Conservation (phyloP, 2,888 invertebrate genomes). For the Synanthedon myopaeformis region DNA sequence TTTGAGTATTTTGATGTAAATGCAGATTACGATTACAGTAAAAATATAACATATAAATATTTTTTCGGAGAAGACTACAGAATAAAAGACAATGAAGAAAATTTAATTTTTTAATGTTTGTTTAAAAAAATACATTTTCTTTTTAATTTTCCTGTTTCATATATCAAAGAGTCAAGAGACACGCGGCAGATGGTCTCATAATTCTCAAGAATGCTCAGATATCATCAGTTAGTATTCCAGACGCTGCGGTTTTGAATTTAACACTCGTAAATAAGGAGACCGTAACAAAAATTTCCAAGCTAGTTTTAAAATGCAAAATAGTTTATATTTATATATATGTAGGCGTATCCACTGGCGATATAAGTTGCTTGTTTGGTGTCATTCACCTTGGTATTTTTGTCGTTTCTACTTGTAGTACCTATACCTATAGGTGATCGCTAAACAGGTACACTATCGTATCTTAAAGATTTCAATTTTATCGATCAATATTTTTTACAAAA, state of each 20-base stretch:
- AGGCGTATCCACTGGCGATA: slow-evolving; percentile 19
- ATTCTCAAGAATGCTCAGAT: background rate
- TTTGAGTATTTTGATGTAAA: too few relatives aligned
- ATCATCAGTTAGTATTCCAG: slow-evolving; percentile 1
- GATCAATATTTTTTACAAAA: too few relatives aligned
- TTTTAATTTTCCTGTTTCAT: background rate
- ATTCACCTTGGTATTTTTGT: slow-evolving; percentile 15
- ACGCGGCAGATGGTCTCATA: background rate
- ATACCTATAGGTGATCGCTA: background rate
- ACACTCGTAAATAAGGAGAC: slow-evolving; percentile 12
- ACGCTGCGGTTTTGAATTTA: slow-evolving; percentile 6
- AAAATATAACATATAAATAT: too few relatives aligned
- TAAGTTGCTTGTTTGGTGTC: slow-evolving; percentile 18
- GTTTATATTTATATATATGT: slow-evolving; percentile 4
- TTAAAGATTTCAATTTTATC: too few relatives aligned
- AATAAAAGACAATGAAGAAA: too few relatives aligned
- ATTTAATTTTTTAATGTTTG: background rate
- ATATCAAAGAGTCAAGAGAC: background rate
- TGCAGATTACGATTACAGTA: too few relatives aligned
- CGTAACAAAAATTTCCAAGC: slow-evolving; percentile 13
- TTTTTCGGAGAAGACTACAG: too few relatives aligned
- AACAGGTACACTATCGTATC: too few relatives aligned
- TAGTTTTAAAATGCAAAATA: slow-evolving; percentile 14
- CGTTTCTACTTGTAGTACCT: background rate
- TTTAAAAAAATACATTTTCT: background rate